Conservation (phyloP, 2,888 invertebrate species). For the Eulithis testata region DNA sequence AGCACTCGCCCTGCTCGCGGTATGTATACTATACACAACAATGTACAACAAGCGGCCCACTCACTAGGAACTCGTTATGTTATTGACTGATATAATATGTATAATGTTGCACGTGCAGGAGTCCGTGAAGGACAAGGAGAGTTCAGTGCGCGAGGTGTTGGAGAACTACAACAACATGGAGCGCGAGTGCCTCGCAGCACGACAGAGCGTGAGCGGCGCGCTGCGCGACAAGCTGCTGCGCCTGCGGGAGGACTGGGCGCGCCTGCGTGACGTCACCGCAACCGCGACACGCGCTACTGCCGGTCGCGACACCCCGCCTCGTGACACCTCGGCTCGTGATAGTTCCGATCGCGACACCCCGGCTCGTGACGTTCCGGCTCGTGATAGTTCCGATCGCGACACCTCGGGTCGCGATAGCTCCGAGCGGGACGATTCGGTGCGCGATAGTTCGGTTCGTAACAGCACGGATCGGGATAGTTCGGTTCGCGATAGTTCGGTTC, state of each 20-base stretch:
- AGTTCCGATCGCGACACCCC: no score
- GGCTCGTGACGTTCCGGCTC: no score
- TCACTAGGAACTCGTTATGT: no score
- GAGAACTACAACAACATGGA: slow-evolving; percentile 87
- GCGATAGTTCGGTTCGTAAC: slow-evolving; percentile 8
- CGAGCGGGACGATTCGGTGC: slow-evolving; percentile 1
- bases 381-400: slow-evolving; percentile 1
- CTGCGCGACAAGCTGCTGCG: slow-evolving; percentile 72
- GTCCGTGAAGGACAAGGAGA: slow-evolving; percentile 80
- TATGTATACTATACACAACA: slow-evolving; percentile 2
- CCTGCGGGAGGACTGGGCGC: slow-evolving; percentile 41
- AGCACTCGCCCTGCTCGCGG: slow-evolving; percentile 24
- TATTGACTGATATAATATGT: no score
- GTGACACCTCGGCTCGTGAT: not conserved
- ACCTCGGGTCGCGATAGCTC: slow-evolving; percentile 8
- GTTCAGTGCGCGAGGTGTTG: slow-evolving; percentile 85
- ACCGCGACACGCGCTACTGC: slow-evolving; percentile 56
- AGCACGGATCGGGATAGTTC: slow-evolving; percentile 3
- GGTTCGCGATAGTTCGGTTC: slow-evolving; percentile 6
- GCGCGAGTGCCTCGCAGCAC: slow-evolving; percentile 69
- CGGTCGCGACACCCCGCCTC: not conserved
- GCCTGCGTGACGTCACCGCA: slow-evolving; percentile 30
- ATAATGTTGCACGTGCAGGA: slow-evolving; percentile 52
- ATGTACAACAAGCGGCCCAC: not conserved
- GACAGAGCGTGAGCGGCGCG: slow-evolving; percentile 56